Conservation (phyloP, 2,797 vertebrate species). For the Peromyscus eremicus region DNA sequence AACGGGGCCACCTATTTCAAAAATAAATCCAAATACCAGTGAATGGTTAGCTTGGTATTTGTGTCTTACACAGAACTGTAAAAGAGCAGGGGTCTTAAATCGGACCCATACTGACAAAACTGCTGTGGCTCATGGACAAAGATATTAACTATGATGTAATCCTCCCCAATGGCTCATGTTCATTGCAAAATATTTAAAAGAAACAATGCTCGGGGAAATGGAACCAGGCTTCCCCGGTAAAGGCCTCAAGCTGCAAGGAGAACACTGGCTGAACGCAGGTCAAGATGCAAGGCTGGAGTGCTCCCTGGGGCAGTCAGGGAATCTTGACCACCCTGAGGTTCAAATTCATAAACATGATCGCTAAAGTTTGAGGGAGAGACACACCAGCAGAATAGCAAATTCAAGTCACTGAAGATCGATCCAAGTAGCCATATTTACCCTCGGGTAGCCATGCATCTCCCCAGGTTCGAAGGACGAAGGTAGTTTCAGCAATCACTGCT, state of each 20-base stretch:
- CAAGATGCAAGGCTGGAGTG: neutral
- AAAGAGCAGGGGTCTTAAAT: neutral
- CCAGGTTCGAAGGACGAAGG: neutral
- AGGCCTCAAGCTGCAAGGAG: neutral
- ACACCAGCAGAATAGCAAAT: neutral
- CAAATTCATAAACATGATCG: neutral
- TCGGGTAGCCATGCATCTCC: neutral
- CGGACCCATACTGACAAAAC: constrained; percentile 30
- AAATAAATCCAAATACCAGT: neutral
- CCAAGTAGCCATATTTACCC: neutral
- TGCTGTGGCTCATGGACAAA: neutral
- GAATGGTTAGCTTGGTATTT: neutral
- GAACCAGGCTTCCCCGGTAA: constrained; percentile 14
- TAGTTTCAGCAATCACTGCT: neutral
- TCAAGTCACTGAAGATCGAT: neutral
- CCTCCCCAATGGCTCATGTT: constrained; percentile 61
- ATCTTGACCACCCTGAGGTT: neutral
- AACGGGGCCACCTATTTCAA: neutral
- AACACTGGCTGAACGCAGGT: neutral
- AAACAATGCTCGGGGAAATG: constrained; percentile 1
- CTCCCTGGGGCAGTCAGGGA: neutral
- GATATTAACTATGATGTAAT: neutral
- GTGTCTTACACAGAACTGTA: neutral
- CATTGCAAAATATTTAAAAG: constrained; percentile 31
- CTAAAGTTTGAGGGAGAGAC: constrained; percentile 1